Base-by-base conservation (phyloP, 2,888 invertebrate genomes). In the Euspilapteryx auroguttella region DNA sequence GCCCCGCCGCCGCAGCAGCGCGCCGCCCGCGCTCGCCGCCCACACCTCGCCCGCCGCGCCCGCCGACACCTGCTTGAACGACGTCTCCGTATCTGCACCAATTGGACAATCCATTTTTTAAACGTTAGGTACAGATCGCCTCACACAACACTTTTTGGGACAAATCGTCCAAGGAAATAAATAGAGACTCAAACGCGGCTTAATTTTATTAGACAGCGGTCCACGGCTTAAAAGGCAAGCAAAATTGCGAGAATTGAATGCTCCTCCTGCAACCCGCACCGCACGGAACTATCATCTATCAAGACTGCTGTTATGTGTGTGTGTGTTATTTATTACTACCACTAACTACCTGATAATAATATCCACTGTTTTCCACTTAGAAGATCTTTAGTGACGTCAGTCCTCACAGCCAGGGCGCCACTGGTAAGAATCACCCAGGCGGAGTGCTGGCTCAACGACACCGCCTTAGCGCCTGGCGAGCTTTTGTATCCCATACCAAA, bases 281-380 rank as follows among this genome's bases (percentile, higher is more conserved):
- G n/a, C n/a, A n/a, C n/a, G n/a, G n/a, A n/a, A n/a, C n/a, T n/a
- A n/a, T n/a, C n/a, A n/a, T n/a, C n/a, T n/a, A n/a, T n/a, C n/a
- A n/a, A n/a, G n/a, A n/a, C n/a, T n/a, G n/a, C n/a, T n/a, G n/a
- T n/a, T n/a, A n/a, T n/a, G n/a, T n/a, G n/a, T n/a, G n/a, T n/a
- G n/a, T n/a, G n/a, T n/a, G n/a, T n/a, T n/a, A n/a, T n/a, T n/a
- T n/a, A n/a, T n/a, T n/a, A n/a, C n/a, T n/a, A n/a, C n/a, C n/a
- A n/a, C n/a, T n/a, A n/a, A n/a, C n/a, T 50, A 71, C 73, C 73
- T 55, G 66, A 45, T 39, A 49, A 81, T 79, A 58, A 87, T 45
- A 65, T 87, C 94, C 94, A 94, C 45, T 87, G 82, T 13, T 87
- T 87, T 14, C 94, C 94, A 51, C 88, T 89, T 1, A 87, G 91